Evolutionary conservation across 2,797 vertebrate genomes (phyloP).

Genomic region (Erpetoichthys calabaricus): DNA sequence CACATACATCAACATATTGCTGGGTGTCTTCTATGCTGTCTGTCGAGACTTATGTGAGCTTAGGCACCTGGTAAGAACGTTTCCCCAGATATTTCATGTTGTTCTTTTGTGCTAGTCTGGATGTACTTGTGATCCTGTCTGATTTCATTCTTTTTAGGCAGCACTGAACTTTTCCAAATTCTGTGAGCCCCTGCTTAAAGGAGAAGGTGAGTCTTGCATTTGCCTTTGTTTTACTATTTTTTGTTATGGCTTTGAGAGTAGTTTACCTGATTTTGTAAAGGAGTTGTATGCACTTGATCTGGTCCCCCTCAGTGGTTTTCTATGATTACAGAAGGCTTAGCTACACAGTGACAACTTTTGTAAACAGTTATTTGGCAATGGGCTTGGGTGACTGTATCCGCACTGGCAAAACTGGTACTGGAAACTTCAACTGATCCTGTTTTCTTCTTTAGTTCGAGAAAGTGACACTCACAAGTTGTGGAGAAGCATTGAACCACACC

Average conservation of each 20-base stretch:
- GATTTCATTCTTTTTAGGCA: conserved; percentile 46
- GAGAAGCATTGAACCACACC: conserved; percentile 90
- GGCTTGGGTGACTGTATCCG: too few species aligned
- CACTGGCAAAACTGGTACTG: too few species aligned
- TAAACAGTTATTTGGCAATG: too few species aligned
- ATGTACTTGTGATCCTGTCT: neutral
- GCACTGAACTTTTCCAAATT: conserved; percentile 87
- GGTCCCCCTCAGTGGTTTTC: neutral
- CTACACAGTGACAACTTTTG: too few species aligned
- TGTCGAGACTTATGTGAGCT: conserved; percentile 90
- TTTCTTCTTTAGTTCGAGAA: conserved; percentile 39
- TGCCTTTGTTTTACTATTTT: conserved; percentile 11
- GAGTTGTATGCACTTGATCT: neutral
- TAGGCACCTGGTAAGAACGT: conserved; percentile 70
- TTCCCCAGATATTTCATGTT: neutral
- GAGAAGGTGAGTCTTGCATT: conserved; percentile 63
- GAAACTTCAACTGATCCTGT: too few species aligned
- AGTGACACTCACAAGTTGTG: conserved; percentile 84
- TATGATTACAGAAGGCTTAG: too few species aligned
- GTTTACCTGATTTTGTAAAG: neutral
- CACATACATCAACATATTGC: conserved; percentile 86
- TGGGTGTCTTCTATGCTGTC: conserved; percentile 88
- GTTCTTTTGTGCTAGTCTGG: neutral
- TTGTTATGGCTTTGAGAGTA: conserved; percentile 4
- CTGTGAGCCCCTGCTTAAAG: conserved; percentile 77